Base-by-base conservation (phyloP, 2,888 invertebrate species). In the Eilema griseolum region DNA sequence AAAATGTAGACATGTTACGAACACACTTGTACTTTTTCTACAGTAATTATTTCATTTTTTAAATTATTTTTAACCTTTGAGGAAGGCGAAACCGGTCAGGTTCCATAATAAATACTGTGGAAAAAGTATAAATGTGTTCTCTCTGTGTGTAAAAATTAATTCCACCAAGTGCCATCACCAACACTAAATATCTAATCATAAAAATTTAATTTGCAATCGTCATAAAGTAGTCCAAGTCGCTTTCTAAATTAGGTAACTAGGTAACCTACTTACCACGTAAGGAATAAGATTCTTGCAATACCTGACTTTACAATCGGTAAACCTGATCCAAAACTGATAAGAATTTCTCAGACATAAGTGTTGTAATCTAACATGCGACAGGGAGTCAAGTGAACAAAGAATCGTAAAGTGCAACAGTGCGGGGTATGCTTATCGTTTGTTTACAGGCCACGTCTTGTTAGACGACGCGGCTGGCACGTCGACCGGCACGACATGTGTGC, bases 401-500 rank as follows among this genome's bases (percentile, higher is more conserved):
- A 80, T 81, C 79, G 78, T 83, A 85, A n/a, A 86, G 81, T 86
- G 84, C 84, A 86, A 79, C 77, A 80, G 79, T 72, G 79, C 79
- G 80, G 66, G 16, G 81, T 77, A 70, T 82, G 84, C 86, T 90
- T 92, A 91, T 90, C 89, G 83, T 90, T 90, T 91, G 89, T 92
- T 91, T 91, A 90, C 90, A 85, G 84, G 80, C 85, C 85, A 87
- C 82, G 85, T 87, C 83, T 86, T 80, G 85, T 85, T 86, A 86
- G 84, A 79, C 86, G 87, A 87, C 83, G 83, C 86, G 85, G 78
- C 86, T 86, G 82, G 86, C 85, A 82, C 87, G 85, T 84, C 86
- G 86, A 90, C 86, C 84, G 84, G 80, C 87, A 89, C 86, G 89
- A 92, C 94, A 94, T 94, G 94, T 94, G 94, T 93, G 91, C 93